phyloP scores from a whole-genome alignment of 2,888 invertebrate species.

The Andrena bicolor region DNA sequence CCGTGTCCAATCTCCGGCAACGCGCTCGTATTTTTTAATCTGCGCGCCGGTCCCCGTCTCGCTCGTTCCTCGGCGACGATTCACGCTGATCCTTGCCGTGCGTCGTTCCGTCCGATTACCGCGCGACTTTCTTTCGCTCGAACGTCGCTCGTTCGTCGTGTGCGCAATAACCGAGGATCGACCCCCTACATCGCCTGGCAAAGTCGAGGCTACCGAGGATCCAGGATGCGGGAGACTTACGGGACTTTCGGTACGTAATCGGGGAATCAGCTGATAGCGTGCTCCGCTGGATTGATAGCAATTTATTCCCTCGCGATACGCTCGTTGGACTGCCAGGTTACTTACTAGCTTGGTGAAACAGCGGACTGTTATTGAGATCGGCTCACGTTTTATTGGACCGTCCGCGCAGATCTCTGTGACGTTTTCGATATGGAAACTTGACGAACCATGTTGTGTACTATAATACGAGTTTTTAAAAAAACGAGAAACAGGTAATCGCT shows the following conservation, averaged over 20 bases:
- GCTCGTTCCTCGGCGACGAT: slow-evolving; percentile 1
- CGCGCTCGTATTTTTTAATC: not conserved
- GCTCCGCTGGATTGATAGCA: not conserved
- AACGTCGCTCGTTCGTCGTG: not conserved
- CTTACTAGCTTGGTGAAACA: no score
- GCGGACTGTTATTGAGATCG: no score
- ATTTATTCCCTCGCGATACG: not conserved
- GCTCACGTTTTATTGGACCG: no score
- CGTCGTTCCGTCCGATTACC: not conserved
- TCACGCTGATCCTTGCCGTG: slow-evolving; percentile 21
- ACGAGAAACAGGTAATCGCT: not conserved
- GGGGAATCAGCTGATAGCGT: not conserved
- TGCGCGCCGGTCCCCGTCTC: not conserved
- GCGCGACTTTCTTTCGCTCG: not conserved
- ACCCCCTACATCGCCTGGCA: not conserved
- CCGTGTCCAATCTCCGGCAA: not conserved
- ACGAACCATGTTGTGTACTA: no score
- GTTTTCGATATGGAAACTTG: no score
- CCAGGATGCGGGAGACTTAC: slow-evolving; percentile 41
- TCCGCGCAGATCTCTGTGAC: no score
- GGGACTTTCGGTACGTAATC: slow-evolving; percentile 59
- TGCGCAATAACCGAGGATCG: not conserved
- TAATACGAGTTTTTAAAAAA: not conserved
- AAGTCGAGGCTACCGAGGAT: not conserved
- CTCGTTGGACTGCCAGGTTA: not conserved